Evolutionary conservation across 2,888 invertebrate genomes (phyloP).

Genomic region (Eubasilissa splendida): DNA sequence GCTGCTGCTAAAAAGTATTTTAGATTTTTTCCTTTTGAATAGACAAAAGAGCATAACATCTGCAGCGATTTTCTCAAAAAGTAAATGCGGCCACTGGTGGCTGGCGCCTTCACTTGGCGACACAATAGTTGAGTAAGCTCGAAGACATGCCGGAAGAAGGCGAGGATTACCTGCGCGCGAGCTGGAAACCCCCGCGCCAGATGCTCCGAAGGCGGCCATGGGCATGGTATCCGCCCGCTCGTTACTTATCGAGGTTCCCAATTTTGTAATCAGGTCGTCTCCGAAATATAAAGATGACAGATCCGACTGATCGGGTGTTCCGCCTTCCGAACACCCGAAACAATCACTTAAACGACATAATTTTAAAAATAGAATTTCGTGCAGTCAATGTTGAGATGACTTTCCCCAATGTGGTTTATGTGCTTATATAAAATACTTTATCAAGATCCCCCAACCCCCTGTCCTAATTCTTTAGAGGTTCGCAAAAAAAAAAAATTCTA

Average conservation of each 20-base stretch:
- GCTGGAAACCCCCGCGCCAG: not conserved
- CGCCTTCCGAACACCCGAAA: not conserved
- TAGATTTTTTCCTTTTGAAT: too few relatives aligned
- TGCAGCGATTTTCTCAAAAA: too few relatives aligned
- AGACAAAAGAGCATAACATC: too few relatives aligned
- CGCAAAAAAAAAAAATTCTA: too few relatives aligned
- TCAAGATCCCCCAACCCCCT: too few relatives aligned
- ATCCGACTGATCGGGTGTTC: not conserved
- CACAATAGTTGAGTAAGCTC: not conserved
- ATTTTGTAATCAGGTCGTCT: not conserved
- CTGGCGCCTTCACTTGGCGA: constrained; percentile 1
- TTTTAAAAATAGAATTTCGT: constrained; percentile 15
- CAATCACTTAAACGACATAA: not conserved
- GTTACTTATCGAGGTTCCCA: not conserved
- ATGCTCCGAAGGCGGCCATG: constrained; percentile 9
- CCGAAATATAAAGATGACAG: not conserved
- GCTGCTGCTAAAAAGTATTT: too few relatives aligned
- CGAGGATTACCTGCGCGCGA: not conserved
- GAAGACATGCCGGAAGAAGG: not conserved
- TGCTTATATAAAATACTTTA: too few relatives aligned
- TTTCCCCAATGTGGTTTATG: too few relatives aligned
- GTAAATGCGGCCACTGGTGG: not conserved
- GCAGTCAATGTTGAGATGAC: not conserved
- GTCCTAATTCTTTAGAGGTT: too few relatives aligned
- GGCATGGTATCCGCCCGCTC: not conserved